phyloP scores from a whole-genome alignment of 1,140 invertebrate species.

The Hycleus phaleratus region DNA sequence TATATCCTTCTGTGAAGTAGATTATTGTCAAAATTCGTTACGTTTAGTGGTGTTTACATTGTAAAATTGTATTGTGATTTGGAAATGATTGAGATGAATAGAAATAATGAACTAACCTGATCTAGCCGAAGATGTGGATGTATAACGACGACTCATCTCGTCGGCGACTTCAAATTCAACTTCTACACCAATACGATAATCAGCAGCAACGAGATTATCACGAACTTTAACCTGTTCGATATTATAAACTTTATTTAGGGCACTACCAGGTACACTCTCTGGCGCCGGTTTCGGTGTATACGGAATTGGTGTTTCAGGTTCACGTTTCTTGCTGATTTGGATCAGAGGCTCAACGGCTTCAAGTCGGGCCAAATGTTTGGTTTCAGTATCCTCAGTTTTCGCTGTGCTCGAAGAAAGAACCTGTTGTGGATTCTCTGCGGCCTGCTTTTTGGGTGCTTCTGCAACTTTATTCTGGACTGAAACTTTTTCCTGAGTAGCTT shows the following conservation, averaged over 20 bases:
- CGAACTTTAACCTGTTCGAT: slow-evolving; percentile 21
- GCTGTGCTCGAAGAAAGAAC: neutral
- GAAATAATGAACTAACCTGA: slow-evolving; percentile 27
- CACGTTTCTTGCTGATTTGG: slow-evolving; percentile 21
- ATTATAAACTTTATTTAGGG: slow-evolving; percentile 26
- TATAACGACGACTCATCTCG: slow-evolving; percentile 37
- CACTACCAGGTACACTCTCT: slow-evolving; percentile 25
- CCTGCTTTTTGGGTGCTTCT: neutral
- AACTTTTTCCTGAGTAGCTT: slow-evolving; percentile 15
- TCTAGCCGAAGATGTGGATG: slow-evolving; percentile 23
- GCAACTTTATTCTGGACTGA: neutral
- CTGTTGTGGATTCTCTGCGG: slow-evolving; percentile 2
- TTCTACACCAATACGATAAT: slow-evolving; percentile 31
- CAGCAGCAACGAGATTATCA: slow-evolving; percentile 20
- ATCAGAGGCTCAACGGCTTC: slow-evolving; percentile 27
- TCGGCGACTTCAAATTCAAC: slow-evolving; percentile 32
- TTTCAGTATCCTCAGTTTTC: slow-evolving; percentile 15
- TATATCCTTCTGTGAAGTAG: slow-evolving; percentile 30
- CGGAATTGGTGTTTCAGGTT: slow-evolving; percentile 22
- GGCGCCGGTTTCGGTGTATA: slow-evolving; percentile 19
- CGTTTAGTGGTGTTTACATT: neutral
- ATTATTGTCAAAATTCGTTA: neutral
- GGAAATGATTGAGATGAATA: neutral
- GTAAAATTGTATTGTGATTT: neutral
- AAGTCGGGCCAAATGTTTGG: slow-evolving; percentile 17